Base-by-base conservation (phyloP, 1,140 invertebrate species). In the Pogonomyrmex barbatus region DNA sequence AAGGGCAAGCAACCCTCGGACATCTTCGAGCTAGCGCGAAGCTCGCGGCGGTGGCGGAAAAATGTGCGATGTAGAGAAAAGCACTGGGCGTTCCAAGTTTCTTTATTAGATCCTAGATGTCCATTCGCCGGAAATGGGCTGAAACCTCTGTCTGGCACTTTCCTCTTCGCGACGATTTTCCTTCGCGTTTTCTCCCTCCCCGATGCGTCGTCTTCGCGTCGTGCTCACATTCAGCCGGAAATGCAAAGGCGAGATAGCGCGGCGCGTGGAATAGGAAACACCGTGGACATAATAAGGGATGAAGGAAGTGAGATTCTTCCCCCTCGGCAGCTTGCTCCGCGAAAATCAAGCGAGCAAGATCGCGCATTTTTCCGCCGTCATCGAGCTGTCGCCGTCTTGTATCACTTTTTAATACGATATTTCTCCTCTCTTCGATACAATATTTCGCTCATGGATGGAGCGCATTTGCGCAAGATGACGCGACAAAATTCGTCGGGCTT, bases 91-190 rank as follows among this genome's bases (percentile, higher is more conserved):
- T 87, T 81, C 82, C 88, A 93, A 93, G 91, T 93, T 93, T 92
- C 90, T 92, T 93, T 92, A 93, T 93, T 93, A 93, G 91, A 92
- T 93, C 91, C 78, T 67, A 71, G 85, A 87, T 88, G 90, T 92
- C 88, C 88, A 91, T 93, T 91, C 87, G 89, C 78, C 87, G 88
- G 77, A 89, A 90, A 90, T 91, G 91, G 90, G 71, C 81, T 86
- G 78, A 87, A 88, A 91, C 65, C 71, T 78, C 39, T 10, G 50
- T 39, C 10, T 24, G 10, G 39, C 60, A 56, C 56, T 62, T 9
- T 58, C 17, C 6, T 47, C 67, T 12, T 4, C 33, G 17, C 68
- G 68, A 30, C 54, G 24, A 62, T 60, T 54, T 56, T 60, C 50
- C 47, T 9, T 58, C 47, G 6, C 4, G n/a, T 65, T 54, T 50